Evolutionary conservation across 2,797 vertebrate species (phyloP).

Genomic region (Arvicola amphibius): DNA sequence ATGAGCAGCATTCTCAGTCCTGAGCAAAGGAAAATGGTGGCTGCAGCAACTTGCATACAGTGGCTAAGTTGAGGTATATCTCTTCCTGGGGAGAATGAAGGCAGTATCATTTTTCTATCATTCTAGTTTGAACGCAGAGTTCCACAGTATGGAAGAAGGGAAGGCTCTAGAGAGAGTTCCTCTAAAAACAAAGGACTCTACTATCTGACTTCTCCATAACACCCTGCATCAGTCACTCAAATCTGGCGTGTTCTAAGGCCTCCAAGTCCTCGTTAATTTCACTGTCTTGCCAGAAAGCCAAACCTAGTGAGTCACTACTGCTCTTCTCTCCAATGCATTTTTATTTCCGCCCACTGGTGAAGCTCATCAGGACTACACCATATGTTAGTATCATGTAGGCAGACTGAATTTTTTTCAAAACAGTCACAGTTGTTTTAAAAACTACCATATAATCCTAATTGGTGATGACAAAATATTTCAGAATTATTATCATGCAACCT

Average conservation of each 20-base stretch:
- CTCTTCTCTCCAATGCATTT: slow-evolving; percentile 68
- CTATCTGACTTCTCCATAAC: background rate
- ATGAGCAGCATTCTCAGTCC: background rate
- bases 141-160: background rate
- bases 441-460: slow-evolving; percentile 64
- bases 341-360: slow-evolving; percentile 77
- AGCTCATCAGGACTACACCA: slow-evolving; percentile 75
- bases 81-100: background rate
- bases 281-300: slow-evolving; percentile 73
- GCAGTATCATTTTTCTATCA: background rate
- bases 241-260: slow-evolving; percentile 36
- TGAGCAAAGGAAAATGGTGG: background rate
- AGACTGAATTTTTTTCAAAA: slow-evolving; percentile 76
- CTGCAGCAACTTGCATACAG: background rate
- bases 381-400: slow-evolving; percentile 81
- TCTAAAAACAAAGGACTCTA: slow-evolving; percentile 6
- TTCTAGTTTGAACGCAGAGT: background rate
- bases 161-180: background rate
- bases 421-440: slow-evolving; percentile 76
- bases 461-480: background rate
- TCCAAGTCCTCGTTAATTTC: slow-evolving; percentile 45
- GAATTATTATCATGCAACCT: slow-evolving; percentile 63
- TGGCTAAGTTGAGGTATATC: background rate
- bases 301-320: slow-evolving; percentile 77
- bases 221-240: background rate